A percentile compares a stretch with the other conserved stretches of the same genome.
Evolutionary conservation across 2,888 invertebrate genomes (phyloP).

Genomic region (Cenopis cana): DNA sequence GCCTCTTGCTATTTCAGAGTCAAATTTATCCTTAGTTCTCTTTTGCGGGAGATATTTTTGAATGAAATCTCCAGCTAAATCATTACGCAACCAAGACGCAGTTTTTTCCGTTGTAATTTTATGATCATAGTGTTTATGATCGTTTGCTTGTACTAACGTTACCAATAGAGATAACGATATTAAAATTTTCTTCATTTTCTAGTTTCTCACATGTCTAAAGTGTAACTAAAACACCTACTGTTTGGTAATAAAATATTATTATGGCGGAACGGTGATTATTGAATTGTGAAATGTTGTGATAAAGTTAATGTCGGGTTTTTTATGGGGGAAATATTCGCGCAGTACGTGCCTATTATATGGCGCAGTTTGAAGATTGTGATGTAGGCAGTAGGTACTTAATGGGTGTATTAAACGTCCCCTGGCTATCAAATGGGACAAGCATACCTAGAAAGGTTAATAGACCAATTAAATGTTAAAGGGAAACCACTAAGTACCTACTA

Average conservation of each 20-base stretch:
- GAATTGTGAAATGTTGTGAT: conserved; percentile 52
- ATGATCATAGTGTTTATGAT: not conserved
- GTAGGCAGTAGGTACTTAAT: conserved; percentile 20
- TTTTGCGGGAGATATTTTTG: not conserved
- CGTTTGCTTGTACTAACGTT: conserved; percentile 5
- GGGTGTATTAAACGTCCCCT: conserved; percentile 20
- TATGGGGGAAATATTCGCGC: conserved; percentile 16
- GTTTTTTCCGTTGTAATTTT: not conserved
- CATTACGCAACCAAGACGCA: not conserved
- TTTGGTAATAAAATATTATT: conserved; percentile 10
- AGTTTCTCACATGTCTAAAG: not conserved
- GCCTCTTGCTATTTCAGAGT: conserved; percentile 38
- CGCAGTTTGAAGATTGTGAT: conserved; percentile 15
- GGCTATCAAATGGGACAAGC: not conserved
- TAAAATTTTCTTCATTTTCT: conserved; percentile 14
- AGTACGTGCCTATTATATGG: not conserved
- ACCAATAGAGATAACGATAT: conserved; percentile 11
- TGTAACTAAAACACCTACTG: not conserved
- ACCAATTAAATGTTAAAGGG: conserved; percentile 7
- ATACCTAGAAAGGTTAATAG: conserved; percentile 4
- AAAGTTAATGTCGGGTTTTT: conserved; percentile 35
- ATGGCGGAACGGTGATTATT: conserved; percentile 42
- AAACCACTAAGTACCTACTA: not conserved
- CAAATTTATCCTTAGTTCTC: not conserved
- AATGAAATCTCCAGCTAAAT: not conserved